A percentile compares a stretch with the other conserved stretches of the same genome.
Evolutionary conservation across 2,888 invertebrate genomes (phyloP).

Genomic region (Synergus itoensis): DNA sequence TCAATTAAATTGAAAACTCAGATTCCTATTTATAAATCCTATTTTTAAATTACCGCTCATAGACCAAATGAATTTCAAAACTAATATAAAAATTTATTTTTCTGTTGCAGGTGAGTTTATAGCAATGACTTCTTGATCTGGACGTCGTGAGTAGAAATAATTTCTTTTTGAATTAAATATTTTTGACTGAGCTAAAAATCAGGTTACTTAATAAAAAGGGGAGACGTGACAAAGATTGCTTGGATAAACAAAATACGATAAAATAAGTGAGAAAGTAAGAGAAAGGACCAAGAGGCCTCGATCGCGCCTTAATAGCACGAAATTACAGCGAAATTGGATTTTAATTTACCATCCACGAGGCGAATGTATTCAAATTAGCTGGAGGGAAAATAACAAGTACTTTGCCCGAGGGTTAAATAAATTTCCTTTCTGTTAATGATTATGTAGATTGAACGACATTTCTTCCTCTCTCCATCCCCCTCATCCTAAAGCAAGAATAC

Average conservation of each 20-base stretch:
- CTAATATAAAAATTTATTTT: not conserved
- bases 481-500: conserved; percentile 46
- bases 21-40: not conserved
- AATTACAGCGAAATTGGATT: conserved; percentile 77
- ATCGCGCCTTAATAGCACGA: conserved; percentile 75
- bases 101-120: conserved; percentile 26
- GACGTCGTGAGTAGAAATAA: conserved; percentile 12
- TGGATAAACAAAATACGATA: conserved; percentile 32
- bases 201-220: not conserved
- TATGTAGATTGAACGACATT: conserved; percentile 76
- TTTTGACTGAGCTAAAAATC: not conserved
- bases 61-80: not conserved
- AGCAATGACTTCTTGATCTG: no score
- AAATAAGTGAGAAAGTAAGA: conserved; percentile 35
- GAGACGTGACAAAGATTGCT: conserved; percentile 41
- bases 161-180: no score
- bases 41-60: not conserved
- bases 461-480: conserved; percentile 60
- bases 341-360: conserved; percentile 74
- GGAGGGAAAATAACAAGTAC: conserved; percentile 69
- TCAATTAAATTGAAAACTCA: not conserved
- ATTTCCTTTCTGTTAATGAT: conserved; percentile 76
- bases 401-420: conserved; percentile 72
- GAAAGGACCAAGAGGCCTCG: conserved; percentile 51
- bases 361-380: conserved; percentile 76